Percentiles rank a stretch among this genome's conserved stretches.
Conservation (phyloP, 1,140 invertebrate species). For the Diuraphis noxia region DNA sequence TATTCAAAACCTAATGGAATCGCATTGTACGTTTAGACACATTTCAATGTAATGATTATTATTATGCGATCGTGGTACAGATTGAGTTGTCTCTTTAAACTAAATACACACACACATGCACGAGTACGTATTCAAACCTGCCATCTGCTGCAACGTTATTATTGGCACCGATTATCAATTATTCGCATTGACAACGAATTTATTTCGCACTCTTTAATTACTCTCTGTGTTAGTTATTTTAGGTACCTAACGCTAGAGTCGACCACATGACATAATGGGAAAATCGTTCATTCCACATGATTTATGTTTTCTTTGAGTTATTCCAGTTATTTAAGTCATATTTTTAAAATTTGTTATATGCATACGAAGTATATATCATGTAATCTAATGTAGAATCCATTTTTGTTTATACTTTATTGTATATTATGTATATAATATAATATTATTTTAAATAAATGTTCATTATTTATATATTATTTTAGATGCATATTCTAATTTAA, state of each 20-base stretch:
- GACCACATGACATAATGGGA: background rate
- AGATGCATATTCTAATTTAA: background rate
- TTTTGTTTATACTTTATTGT: background rate
- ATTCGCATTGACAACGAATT: background rate
- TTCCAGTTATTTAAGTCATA: background rate
- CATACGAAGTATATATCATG: background rate
- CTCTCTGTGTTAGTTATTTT: background rate
- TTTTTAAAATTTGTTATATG: background rate
- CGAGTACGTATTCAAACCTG: background rate
- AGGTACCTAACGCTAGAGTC: background rate
- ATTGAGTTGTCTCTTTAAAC: conserved; percentile 18
- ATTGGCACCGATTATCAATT: background rate
- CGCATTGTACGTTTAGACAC: conserved; percentile 22
- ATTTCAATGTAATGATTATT: background rate
- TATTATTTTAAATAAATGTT: background rate
- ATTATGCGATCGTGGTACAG: background rate
- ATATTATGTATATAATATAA: background rate
- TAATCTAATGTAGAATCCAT: background rate
- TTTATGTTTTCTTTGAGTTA: background rate
- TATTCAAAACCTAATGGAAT: background rate
- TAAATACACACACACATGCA: background rate
- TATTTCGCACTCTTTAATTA: background rate
- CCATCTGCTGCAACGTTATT: background rate
- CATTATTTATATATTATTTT: background rate
- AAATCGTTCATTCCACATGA: background rate